Percentiles rank a stretch among this genome's conserved stretches.
These are phyloP conservation scores for Lepidonotus clava DNA, from an alignment of 2,888 invertebrate species.

Conservation along the genomic window DNA sequence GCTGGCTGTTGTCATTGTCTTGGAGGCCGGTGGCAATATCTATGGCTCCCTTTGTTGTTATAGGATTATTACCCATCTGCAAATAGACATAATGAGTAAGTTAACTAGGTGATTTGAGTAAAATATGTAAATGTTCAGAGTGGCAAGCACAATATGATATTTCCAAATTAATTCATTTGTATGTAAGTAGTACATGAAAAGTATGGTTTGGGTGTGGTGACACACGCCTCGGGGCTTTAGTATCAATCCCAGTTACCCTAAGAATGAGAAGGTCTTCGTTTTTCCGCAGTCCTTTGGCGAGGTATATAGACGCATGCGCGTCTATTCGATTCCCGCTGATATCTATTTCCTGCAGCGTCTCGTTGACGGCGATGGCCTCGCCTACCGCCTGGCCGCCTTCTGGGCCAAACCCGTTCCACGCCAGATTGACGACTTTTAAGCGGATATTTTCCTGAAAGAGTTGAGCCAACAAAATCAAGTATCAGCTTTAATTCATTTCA, in stretches of 20 bases:
- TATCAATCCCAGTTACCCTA: too few relatives aligned
- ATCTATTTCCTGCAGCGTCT: constrained; percentile 76
- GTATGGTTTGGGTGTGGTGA: too few relatives aligned
- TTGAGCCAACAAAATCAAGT: constrained; percentile 40
- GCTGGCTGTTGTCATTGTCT: constrained; percentile 72
- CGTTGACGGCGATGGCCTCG: constrained; percentile 76
- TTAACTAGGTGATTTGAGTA: too few relatives aligned
- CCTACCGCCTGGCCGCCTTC: constrained; percentile 78
- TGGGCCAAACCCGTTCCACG: constrained; percentile 79
- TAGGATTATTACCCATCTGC: constrained; percentile 79
- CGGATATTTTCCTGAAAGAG: constrained; percentile 78
- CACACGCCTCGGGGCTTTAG: too few relatives aligned
- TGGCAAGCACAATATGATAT: too few relatives aligned
- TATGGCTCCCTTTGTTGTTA: constrained; percentile 77
- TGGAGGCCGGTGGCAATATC: constrained; percentile 75
- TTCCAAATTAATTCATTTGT: too few relatives aligned
- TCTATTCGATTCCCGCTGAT: constrained; percentile 78
- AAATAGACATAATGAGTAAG: too few relatives aligned
- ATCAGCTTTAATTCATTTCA: background rate
- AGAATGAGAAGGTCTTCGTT: constrained; percentile 76
- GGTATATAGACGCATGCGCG: constrained; percentile 70
- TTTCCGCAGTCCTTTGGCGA: constrained; percentile 74
- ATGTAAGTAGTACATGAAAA: too few relatives aligned
- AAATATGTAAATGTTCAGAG: too few relatives aligned
- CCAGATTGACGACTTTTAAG: constrained; percentile 75